Evolutionary conservation across 2,888 invertebrate genomes (phyloP).

Genomic region (Papilio gigon): DNA sequence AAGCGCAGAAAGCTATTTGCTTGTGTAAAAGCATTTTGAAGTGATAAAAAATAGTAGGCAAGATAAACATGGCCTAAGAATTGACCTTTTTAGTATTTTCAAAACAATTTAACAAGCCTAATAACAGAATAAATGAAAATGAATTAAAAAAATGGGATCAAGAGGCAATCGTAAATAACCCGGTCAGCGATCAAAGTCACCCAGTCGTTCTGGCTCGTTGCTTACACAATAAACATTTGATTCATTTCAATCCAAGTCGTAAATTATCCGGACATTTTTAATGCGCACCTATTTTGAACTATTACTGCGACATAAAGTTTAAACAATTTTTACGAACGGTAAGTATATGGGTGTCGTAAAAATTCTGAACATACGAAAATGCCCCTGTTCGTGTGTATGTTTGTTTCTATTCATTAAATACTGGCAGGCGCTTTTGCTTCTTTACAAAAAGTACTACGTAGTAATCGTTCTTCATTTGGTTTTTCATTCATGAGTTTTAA

Average conservation of each 20-base stretch:
- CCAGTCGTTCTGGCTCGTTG: constrained; percentile 61
- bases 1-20: neutral
- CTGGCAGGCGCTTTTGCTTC: neutral
- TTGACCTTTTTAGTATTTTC: constrained; percentile 7
- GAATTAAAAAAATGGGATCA: constrained; percentile 69
- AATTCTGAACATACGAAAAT: constrained; percentile 2
- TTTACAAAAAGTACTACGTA: neutral
- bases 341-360: constrained; percentile 37
- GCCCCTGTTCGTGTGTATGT: constrained; percentile 12
- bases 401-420: constrained; percentile 3
- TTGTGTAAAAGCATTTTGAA: neutral
- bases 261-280: constrained; percentile 74
- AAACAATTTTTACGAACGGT: constrained; percentile 54
- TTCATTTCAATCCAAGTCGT: constrained; percentile 65
- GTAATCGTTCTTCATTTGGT: neutral
- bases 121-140: constrained; percentile 25
- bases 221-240: constrained; percentile 71
- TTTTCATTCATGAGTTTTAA: neutral
- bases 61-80: neutral
- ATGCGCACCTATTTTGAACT: constrained; percentile 75
- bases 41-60: no score
- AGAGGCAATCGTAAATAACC: constrained; percentile 67
- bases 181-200: constrained; percentile 64
- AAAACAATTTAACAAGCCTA: neutral
- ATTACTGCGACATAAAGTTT: constrained; percentile 71